Conservation (phyloP, 2,888 invertebrate species). For the Subacronicta megacephala region DNA sequence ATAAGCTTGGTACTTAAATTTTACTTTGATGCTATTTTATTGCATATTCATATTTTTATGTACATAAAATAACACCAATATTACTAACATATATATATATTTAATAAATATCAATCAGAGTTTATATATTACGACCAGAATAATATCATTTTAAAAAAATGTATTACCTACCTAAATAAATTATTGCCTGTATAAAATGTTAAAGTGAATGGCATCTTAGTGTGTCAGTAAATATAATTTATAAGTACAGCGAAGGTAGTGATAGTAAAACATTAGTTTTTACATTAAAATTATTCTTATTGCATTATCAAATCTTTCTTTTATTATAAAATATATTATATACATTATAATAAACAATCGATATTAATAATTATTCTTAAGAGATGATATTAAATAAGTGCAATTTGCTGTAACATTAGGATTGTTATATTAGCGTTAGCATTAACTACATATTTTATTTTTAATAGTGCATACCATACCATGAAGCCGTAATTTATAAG, state of each 20-base stretch:
- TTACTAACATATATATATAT: neutral
- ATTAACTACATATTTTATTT: conserved; percentile 57
- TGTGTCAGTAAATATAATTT: conserved; percentile 27
- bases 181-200: conserved; percentile 13
- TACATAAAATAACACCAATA: conserved; percentile 23
- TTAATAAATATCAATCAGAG: conserved; percentile 17
- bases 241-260: conserved; percentile 51
- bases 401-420: conserved; percentile 59
- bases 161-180: conserved; percentile 1
- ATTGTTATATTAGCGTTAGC: conserved; percentile 55
- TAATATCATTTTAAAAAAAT: conserved; percentile 3
- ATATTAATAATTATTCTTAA: conserved; percentile 49
- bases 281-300: conserved; percentile 38
- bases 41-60: conserved; percentile 28
- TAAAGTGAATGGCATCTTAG: conserved; percentile 2
- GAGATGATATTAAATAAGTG: conserved; percentile 60
- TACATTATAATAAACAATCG: conserved; percentile 30
- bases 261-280: conserved; percentile 37
- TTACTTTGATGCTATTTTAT: conserved; percentile 47
- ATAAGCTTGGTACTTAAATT: conserved; percentile 56
- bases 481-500: conserved; percentile 47
- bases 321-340: conserved; percentile 41
- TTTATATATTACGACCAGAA: conserved; percentile 3
- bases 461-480: conserved; percentile 39
- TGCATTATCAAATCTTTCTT: conserved; percentile 24